phyloP scores from a whole-genome alignment of 2,888 invertebrate genomes.

The Lepidonotus clava region DNA sequence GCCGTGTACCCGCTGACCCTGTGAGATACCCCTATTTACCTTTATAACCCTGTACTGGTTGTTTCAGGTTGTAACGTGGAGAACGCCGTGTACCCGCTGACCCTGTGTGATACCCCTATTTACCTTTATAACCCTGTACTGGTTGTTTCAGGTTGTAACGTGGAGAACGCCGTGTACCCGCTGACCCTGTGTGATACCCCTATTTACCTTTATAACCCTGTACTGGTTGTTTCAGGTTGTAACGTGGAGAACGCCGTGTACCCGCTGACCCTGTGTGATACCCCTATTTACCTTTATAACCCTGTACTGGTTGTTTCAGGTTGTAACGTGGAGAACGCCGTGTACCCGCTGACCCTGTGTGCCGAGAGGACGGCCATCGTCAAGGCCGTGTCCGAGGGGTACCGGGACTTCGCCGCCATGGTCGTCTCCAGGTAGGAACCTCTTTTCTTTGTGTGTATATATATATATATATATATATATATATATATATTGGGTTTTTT shows the following conservation, averaged over 20 bases:
- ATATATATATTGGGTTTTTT: too few relatives aligned
- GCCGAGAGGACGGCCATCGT: constrained; percentile 93
- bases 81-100: too few relatives aligned
- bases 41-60: too few relatives aligned
- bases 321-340: constrained; percentile 95
- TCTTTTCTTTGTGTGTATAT: too few relatives aligned
- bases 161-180: not conserved
- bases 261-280: not conserved
- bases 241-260: not conserved
- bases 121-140: too few relatives aligned
- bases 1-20: too few relatives aligned
- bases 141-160: not conserved
- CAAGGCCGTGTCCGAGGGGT: constrained; percentile 92
- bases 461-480: too few relatives aligned
- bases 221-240: not conserved
- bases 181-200: not conserved
- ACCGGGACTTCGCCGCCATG: constrained; percentile 84
- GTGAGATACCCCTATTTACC: too few relatives aligned
- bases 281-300: not conserved
- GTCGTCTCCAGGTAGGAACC: constrained; percentile 79
- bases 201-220: not conserved
- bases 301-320: constrained; percentile 81
- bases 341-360: constrained; percentile 90
- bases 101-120: too few relatives aligned
- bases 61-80: too few relatives aligned